Conservation (phyloP, 2,888 invertebrate genomes). For the Calameuta idolon region DNA sequence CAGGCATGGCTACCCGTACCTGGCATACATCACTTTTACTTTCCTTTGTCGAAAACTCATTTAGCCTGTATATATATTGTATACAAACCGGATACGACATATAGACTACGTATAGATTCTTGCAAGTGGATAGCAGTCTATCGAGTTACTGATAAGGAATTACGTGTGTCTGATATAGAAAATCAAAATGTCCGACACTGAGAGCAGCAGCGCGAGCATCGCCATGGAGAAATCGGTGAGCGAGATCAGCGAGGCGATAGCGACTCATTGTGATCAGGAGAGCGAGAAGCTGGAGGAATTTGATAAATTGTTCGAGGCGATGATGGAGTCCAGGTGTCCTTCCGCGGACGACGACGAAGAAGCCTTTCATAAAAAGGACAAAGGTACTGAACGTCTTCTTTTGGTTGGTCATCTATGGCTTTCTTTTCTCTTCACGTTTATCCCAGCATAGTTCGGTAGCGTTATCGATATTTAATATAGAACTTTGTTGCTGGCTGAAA, state of each 20-base stretch:
- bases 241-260: slow-evolving; percentile 27
- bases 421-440: too few relatives aligned
- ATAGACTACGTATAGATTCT: slow-evolving; percentile 1
- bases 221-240: slow-evolving; percentile 14
- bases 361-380: neutral
- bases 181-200: slow-evolving; percentile 51
- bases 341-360: slow-evolving; percentile 48
- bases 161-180: neutral
- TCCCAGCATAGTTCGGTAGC: neutral
- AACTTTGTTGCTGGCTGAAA: neutral
- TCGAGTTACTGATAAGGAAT: neutral
- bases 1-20: slow-evolving; percentile 22
- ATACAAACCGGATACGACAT: slow-evolving; percentile 9
- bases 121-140: too few relatives aligned
- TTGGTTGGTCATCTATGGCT: too few relatives aligned
- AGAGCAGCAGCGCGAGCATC: slow-evolving; percentile 41
- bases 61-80: neutral
- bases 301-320: slow-evolving; percentile 58
- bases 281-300: slow-evolving; percentile 60
- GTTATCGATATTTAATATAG: neutral
- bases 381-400: slow-evolving; percentile 2
- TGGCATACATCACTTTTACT: slow-evolving; percentile 23
- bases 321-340: slow-evolving; percentile 51
- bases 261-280: slow-evolving; percentile 23
- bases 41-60: slow-evolving; percentile 6